Percentiles rank a stretch among this genome's conserved stretches.
Evolutionary conservation across 2,797 vertebrate species (phyloP).

Genomic region (Alectoris magna): DNA sequence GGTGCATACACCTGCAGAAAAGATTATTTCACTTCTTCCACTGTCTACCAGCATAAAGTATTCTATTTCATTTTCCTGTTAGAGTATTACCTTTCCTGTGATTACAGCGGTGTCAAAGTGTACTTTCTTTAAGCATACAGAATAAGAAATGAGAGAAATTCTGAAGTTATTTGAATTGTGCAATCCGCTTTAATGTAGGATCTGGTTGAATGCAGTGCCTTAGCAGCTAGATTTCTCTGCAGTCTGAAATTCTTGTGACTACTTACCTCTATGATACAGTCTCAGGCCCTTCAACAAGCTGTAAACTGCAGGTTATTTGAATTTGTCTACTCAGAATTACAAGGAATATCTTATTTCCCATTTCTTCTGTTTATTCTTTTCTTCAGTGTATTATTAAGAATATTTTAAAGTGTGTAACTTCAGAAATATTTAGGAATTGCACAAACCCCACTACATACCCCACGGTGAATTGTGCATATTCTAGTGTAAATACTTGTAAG

Average conservation of each 20-base stretch:
- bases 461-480: neutral
- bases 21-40: slow-evolving; percentile 21
- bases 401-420: neutral
- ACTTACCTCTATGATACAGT: neutral
- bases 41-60: neutral
- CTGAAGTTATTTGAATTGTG: slow-evolving; percentile 46
- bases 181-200: slow-evolving; percentile 34
- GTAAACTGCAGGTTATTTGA: neutral
- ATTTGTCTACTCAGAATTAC: neutral
- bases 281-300: neutral
- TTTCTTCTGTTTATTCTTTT: neutral
- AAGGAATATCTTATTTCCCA: neutral
- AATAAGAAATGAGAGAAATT: slow-evolving; percentile 66
- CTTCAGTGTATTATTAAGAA: neutral
- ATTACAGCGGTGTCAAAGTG: slow-evolving; percentile 33
- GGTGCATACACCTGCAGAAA: neutral
- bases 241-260: neutral
- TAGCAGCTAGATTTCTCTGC: neutral
- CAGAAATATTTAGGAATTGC: slow-evolving; percentile 14
- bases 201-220: neutral
- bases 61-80: slow-evolving; percentile 66
- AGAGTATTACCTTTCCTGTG: slow-evolving; percentile 59
- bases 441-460: neutral
- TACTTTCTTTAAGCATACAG: slow-evolving; percentile 40
- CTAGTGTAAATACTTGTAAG: neutral